phyloP scores from a whole-genome alignment of 2,797 vertebrate species.

The Mionectes olivaceus region DNA sequence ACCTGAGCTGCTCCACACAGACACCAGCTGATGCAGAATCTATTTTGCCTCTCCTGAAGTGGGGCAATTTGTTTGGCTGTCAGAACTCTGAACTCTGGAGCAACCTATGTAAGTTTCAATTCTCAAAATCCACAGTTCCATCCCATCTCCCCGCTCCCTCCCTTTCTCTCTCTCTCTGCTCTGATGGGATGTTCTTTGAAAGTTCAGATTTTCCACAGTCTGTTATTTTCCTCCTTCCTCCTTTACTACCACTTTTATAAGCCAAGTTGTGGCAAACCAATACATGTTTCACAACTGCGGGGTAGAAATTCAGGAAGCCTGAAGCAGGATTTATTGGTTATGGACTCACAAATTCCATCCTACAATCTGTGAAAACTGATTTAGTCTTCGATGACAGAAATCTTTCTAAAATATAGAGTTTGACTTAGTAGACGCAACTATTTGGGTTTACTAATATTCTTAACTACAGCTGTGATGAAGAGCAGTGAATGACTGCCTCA shows the following conservation, averaged over 20 bases:
- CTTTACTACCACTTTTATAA: neutral
- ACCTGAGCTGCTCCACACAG: neutral
- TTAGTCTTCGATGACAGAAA: neutral
- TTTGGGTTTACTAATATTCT: neutral
- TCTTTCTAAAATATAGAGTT: neutral
- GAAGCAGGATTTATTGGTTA: accelerated
- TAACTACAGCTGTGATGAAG: neutral
- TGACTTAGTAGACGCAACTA: neutral
- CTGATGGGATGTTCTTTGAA: neutral
- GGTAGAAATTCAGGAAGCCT: neutral
- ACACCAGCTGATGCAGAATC: neutral
- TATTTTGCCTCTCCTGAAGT: neutral
- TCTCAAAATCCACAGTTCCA: neutral
- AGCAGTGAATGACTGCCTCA: neutral
- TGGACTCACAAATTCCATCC: neutral
- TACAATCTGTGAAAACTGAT: neutral
- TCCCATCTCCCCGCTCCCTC: neutral
- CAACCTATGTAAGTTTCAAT: accelerated
- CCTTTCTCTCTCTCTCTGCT: neutral
- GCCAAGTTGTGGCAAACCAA: neutral
- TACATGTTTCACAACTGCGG: neutral
- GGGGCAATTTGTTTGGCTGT: neutral
- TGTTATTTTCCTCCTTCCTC: neutral
- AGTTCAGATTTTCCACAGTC: neutral
- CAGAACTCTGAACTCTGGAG: neutral